phyloP scores from a whole-genome alignment of 1,140 invertebrate species.

The Calliopsis andreniformis region DNA sequence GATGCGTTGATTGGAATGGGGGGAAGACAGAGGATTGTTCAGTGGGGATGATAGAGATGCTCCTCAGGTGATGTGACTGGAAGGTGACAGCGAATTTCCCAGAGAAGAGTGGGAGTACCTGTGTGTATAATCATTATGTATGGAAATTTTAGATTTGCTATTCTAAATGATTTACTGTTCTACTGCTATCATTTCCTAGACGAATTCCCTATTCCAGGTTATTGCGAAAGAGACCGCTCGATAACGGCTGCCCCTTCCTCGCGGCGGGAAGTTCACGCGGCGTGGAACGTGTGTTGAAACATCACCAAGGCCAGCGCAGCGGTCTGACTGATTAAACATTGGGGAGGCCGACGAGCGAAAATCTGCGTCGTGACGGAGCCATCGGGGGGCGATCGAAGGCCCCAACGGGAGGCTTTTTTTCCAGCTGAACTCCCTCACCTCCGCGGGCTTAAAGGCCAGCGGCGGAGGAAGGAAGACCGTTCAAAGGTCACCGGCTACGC shows the following conservation, averaged over 20 bases:
- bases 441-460: conserved; percentile 49
- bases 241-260: neutral
- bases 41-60: too few relatives aligned
- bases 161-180: too few relatives aligned
- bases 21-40: too few relatives aligned
- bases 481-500: conserved; percentile 50
- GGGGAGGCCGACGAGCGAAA: neutral
- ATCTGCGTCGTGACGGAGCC: too few relatives aligned
- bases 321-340: conserved; percentile 21
- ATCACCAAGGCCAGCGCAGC: neutral
- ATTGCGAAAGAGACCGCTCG: conserved; percentile 13
- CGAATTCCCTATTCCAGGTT: conserved; percentile 21
- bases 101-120: too few relatives aligned
- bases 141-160: too few relatives aligned
- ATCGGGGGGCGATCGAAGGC: conserved; percentile 4
- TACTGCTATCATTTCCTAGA: too few relatives aligned
- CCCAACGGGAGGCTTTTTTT: conserved; percentile 6
- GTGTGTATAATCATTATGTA: too few relatives aligned
- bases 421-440: conserved; percentile 47
- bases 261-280: conserved; percentile 8
- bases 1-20: too few relatives aligned
- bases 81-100: too few relatives aligned
- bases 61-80: too few relatives aligned
- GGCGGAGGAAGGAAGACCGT: conserved; percentile 46
- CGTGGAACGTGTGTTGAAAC: conserved; percentile 23